A percentile compares a stretch with the other conserved stretches of the same genome.
Conservation (phyloP, 2,797 vertebrate species). For the Poecile montanus region DNA sequence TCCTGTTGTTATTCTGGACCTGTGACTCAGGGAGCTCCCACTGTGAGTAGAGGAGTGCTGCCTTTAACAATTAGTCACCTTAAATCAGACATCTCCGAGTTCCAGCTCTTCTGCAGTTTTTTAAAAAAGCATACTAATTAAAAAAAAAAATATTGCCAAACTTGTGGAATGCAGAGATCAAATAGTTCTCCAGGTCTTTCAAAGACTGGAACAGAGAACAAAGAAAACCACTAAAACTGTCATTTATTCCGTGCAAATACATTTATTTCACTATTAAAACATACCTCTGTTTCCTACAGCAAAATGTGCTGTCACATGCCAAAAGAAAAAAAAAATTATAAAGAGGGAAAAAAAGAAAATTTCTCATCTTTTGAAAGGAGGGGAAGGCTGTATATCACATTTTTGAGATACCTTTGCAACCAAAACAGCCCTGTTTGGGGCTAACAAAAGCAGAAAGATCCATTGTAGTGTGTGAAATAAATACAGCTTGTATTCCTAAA, state of each 20-base stretch:
- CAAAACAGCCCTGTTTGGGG: neutral
- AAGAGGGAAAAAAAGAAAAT: neutral
- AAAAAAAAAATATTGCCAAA: neutral
- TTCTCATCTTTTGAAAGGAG: neutral
- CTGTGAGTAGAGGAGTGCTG: neutral
- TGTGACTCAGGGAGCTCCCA: neutral
- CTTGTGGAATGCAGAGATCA: neutral
- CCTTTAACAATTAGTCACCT: neutral
- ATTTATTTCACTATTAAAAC: conserved; percentile 5
- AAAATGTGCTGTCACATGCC: neutral
- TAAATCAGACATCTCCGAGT: neutral
- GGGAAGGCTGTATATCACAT: neutral
- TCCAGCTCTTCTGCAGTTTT: neutral
- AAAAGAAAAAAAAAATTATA: neutral
- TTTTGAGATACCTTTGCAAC: neutral
- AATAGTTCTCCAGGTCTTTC: neutral
- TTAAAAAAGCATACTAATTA: neutral
- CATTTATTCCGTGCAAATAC: neutral
- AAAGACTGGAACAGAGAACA: neutral
- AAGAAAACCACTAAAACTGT: neutral
- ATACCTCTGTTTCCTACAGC: neutral
- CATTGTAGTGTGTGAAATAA: neutral
- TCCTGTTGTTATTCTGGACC: neutral
- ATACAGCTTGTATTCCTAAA: neutral
- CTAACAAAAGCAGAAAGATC: neutral